Conservation (phyloP, 2,113 vertebrate genomes). For the Ginglymostoma cirratum region DNA sequence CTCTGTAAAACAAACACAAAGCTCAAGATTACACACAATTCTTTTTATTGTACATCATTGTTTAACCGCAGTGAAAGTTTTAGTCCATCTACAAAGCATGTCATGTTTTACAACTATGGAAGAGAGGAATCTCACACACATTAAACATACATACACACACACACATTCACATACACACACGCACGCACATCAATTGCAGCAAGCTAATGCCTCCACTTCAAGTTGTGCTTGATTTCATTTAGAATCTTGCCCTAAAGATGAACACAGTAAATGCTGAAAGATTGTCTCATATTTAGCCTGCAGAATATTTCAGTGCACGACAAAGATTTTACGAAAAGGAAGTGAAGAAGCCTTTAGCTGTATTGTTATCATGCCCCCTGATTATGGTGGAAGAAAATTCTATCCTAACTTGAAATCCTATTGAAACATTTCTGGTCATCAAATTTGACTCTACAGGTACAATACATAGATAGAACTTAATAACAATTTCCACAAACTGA, state of each 20-base stretch:
- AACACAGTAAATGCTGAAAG: not conserved
- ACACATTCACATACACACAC: not conserved
- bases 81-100: not conserved
- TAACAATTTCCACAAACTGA: not conserved
- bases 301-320: not conserved
- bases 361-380: not conserved
- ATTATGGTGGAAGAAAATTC: not conserved
- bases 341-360: not conserved
- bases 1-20: not conserved
- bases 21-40: conserved; percentile 4
- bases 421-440: not conserved
- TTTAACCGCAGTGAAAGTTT: not conserved
- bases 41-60: conserved; percentile 19
- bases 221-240: not conserved
- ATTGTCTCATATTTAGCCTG: not conserved
- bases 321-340: not conserved
- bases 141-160: not conserved
- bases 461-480: not conserved
- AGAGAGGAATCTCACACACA: not conserved
- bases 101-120: not conserved
- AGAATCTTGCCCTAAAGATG: not conserved
- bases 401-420: conserved; percentile 13
- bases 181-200: not conserved
- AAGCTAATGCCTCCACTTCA: not conserved
- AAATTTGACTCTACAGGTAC: not conserved